Evolutionary conservation across 2,797 vertebrate genomes (phyloP).

Genomic region (Emydoidea blandingii): DNA sequence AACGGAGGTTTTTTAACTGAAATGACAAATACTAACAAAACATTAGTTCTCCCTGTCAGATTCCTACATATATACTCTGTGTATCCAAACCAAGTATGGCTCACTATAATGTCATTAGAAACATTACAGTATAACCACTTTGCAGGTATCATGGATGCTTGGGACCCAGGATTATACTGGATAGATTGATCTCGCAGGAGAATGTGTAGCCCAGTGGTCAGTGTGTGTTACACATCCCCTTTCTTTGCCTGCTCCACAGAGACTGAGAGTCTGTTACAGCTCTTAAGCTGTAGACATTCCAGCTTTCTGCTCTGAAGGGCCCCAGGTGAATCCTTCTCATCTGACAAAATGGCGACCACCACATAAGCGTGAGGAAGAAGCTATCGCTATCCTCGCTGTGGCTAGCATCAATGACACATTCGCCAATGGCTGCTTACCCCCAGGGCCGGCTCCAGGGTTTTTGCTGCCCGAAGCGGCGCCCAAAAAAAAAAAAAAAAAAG

Average conservation of each 20-base stretch:
- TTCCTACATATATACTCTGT: neutral
- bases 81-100: neutral
- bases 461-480: too few relatives aligned
- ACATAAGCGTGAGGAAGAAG: neutral
- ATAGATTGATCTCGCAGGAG: neutral
- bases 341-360: neutral
- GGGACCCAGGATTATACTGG: neutral
- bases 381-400: neutral
- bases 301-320: neutral
- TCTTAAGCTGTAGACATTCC: neutral
- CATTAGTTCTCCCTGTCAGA: neutral
- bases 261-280: neutral
- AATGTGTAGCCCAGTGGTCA: neutral
- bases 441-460: too few relatives aligned
- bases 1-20: neutral
- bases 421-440: neutral
- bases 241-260: neutral
- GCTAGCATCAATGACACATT: neutral
- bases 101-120: neutral
- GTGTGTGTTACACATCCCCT: neutral
- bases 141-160: neutral
- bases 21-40: neutral
- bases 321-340: neutral
- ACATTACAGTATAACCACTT: neutral
- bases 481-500: too few relatives aligned